A percentile compares a stretch with the other conserved stretches of the same genome.
phyloP scores from a whole-genome alignment of 2,797 vertebrate species.

The Alectoris magna region DNA sequence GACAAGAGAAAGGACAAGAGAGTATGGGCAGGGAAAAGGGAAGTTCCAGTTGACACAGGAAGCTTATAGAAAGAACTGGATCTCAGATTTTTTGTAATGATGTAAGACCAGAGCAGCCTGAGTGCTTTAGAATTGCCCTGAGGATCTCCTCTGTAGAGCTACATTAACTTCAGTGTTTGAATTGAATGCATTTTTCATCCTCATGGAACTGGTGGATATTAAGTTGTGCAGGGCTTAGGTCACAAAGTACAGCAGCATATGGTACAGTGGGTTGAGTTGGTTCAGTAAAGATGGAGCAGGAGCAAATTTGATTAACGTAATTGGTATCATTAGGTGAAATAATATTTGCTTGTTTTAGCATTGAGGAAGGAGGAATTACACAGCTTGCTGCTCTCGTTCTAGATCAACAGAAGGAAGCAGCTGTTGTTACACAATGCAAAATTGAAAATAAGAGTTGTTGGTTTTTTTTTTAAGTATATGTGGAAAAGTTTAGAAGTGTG shows the following conservation, averaged over 20 bases:
- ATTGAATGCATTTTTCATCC: neutral
- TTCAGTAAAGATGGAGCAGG: neutral
- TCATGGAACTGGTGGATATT: neutral
- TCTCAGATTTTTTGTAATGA: neutral
- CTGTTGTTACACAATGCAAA: neutral
- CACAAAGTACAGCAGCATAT: neutral
- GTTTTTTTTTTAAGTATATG: neutral
- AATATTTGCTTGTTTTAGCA: neutral
- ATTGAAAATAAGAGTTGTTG: neutral
- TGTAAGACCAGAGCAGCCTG: neutral
- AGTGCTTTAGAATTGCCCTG: neutral
- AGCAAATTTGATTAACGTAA: neutral
- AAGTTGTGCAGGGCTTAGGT: neutral
- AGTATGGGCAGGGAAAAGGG: neutral
- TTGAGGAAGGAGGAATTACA: neutral
- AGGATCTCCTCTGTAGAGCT: neutral
- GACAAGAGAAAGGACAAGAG: neutral
- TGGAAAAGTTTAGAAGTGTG: neutral
- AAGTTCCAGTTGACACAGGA: neutral
- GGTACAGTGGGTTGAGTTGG: neutral
- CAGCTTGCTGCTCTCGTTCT: neutral
- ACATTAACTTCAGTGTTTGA: neutral
- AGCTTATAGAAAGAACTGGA: neutral
- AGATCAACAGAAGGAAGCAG: neutral
- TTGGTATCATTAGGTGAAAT: neutral